These are phyloP conservation scores for Acrossocheilus wenchowensis DNA, from an alignment of 2,797 vertebrate genomes.

Conservation along the genomic window DNA sequence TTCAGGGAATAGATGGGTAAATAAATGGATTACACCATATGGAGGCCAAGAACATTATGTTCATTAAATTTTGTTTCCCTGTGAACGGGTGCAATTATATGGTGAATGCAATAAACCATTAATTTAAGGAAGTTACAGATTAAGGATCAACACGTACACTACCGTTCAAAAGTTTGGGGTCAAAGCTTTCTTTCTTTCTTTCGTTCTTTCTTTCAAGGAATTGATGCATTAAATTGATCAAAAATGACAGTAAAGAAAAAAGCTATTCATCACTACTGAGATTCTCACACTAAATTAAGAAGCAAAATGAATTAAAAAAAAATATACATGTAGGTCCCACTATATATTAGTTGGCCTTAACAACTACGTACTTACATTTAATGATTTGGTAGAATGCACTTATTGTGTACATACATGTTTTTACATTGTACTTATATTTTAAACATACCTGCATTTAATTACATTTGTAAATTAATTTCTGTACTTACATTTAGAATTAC, in stretches of 20 bases:
- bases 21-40: not conserved
- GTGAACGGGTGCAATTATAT: not conserved
- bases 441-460: no score
- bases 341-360: no score
- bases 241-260: not conserved
- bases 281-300: not conserved
- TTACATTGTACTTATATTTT: no score
- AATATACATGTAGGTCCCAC: not conserved
- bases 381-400: not conserved
- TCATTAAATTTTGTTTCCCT: conserved; percentile 1
- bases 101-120: not conserved
- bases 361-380: not conserved
- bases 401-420: no score
- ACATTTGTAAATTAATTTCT: no score
- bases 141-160: not conserved
- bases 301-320: not conserved
- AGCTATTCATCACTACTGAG: not conserved
- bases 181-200: not conserved
- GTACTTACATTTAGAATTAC: not conserved
- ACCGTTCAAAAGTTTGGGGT: not conserved
- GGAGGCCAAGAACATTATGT: not conserved
- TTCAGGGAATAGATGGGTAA: not conserved
- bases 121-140: not conserved
- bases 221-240: not conserved
- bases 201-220: not conserved